Conservation (phyloP, 2,113 vertebrate species). For the Mobula hypostoma region DNA sequence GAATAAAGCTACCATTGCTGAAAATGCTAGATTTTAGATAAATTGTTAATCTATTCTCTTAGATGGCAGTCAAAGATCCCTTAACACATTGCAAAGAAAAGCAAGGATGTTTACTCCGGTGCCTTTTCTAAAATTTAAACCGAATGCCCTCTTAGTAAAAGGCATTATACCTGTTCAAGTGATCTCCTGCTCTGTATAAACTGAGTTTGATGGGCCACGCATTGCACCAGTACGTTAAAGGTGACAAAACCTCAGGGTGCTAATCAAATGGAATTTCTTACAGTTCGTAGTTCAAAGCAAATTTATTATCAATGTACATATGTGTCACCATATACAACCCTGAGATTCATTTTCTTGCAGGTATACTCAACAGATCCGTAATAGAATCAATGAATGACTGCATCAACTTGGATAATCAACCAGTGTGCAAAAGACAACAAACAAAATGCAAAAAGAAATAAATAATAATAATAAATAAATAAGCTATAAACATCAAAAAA, state of each 20-base stretch:
- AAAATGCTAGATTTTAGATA: not conserved
- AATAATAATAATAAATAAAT: too few relatives aligned
- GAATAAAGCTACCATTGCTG: not conserved
- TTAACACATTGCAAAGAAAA: not conserved
- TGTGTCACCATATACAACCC: too few relatives aligned
- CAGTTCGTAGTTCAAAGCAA: not conserved
- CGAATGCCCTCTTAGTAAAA: not conserved
- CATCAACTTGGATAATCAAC: too few relatives aligned
- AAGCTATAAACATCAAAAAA: too few relatives aligned
- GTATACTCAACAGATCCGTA: too few relatives aligned
- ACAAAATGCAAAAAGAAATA: too few relatives aligned
- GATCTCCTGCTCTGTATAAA: not conserved
- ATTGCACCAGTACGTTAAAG: not conserved
- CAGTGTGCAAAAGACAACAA: too few relatives aligned
- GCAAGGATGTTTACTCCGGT: not conserved
- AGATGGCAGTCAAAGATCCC: not conserved
- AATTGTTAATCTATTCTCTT: not conserved
- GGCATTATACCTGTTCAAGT: not conserved
- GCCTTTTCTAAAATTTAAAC: not conserved
- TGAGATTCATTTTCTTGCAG: too few relatives aligned
- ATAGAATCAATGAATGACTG: too few relatives aligned
- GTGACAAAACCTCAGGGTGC: not conserved
- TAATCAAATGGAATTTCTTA: not conserved
- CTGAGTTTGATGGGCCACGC: not conserved
- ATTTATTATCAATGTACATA: too few relatives aligned